Evolutionary conservation across 2,888 invertebrate species (phyloP), one percentile per base, ranked within the genome.

Genomic region (Hofmannophila pseudospretella): DNA sequence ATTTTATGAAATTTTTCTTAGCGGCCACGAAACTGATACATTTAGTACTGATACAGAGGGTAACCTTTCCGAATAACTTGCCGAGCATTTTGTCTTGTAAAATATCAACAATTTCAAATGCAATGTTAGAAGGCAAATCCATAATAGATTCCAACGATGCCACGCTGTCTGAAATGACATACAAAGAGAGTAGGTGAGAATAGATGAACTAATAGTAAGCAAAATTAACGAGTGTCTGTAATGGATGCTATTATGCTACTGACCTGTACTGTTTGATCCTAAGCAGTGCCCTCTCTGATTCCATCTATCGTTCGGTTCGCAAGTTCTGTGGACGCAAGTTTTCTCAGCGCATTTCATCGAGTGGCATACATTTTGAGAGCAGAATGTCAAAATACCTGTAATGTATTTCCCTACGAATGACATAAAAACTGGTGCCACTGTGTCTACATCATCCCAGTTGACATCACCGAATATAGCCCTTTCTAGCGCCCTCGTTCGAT

Each of bases 321-420:
- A 86, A 38, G 60, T 64, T 63, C 85, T 74, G 41, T 82, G 74
- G 1, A 69, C 39, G 42, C 85, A 86, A 7, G 46, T 55, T 54
- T 81, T 80, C 26, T 77, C 58, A 7, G 50, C 58, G 44, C 86
- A 86, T 50, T 82, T 82, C 69, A 85, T 76, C 16, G 86, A 86
- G 49, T 79, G 80, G 39, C 85, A 86, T 45, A 67, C 50, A 31
- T 45, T 66, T 37, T 74, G 55, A 2, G 85, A 82, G 45, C 85
- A 86, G 45, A 85, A 77, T 26, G 85, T 82, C 47, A 86, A 51
- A 32, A 72, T 56, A 11, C 85, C 85, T 38, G 51, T 67, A n/a
- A 80, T 64, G 45, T 86, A 79, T 69, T 86, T 86, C 7, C 86
- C 86, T 4, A 84, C 65, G 42, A 82, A 81, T 7, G 81, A 79